Percentiles rank a stretch among this genome's conserved stretches.
Conservation (phyloP, 64 coral and sea anemone species). For the Montipora efflorescens region DNA sequence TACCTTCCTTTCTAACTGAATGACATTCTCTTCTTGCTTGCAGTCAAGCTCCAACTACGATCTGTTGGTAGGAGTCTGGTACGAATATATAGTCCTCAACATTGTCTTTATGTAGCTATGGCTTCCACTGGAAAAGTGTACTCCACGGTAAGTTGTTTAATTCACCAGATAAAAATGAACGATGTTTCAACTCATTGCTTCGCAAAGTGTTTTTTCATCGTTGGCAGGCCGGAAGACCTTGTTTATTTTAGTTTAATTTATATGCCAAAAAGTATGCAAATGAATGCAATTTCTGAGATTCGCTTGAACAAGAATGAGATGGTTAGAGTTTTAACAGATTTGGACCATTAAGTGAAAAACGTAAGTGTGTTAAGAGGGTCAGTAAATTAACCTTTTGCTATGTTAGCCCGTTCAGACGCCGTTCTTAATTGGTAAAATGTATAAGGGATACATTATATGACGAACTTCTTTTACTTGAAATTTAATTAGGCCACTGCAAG, state of each 20-base stretch:
- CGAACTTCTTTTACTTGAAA: background rate
- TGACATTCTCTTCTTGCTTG: background rate
- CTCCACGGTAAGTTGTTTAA: constrained; percentile 17
- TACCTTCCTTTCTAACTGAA: background rate
- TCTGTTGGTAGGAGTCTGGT: constrained; percentile 38
- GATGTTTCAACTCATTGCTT: background rate
- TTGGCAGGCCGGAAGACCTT: background rate
- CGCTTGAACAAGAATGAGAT: no score
- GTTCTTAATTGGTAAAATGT: constrained; percentile 1
- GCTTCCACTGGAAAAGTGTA: background rate
- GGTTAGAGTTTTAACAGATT: background rate
- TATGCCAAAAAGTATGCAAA: no score
- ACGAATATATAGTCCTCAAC: background rate
- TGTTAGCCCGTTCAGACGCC: background rate
- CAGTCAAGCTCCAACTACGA: constrained; percentile 34
- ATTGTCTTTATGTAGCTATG: constrained; percentile 25
- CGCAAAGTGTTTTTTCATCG: background rate
- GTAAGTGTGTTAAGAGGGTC: constrained; percentile 16
- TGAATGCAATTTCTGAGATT: no score
- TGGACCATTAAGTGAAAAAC: constrained; percentile 33
- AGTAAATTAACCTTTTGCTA: constrained; percentile 19
- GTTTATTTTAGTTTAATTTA: no score
- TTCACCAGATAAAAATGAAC: background rate
- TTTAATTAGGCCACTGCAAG: background rate
- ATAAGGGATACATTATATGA: background rate